A percentile compares a stretch with the other conserved stretches of the same genome.
phyloP scores from a whole-genome alignment of 2,888 invertebrate species.

The Synergus umbraculus region DNA sequence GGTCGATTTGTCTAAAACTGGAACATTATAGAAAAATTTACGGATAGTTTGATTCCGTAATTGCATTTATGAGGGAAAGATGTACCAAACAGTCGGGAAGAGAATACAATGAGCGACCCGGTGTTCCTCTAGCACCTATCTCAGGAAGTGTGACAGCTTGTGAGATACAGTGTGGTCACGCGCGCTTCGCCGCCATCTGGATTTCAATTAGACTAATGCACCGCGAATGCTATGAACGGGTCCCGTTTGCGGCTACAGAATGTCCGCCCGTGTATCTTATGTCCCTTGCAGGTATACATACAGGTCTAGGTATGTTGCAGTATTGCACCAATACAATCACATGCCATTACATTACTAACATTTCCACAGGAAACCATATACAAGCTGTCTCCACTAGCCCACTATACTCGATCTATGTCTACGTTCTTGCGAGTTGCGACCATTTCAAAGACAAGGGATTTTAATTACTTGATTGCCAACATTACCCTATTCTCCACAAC shows the following conservation, averaged over 20 bases:
- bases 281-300: not conserved
- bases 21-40: not conserved
- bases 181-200: conserved; percentile 57
- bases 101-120: conserved; percentile 17
- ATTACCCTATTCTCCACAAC: conserved; percentile 24
- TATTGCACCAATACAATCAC: not conserved
- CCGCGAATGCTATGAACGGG: conserved; percentile 57
- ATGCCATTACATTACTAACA: conserved; percentile 11
- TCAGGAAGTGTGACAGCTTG: conserved; percentile 59
- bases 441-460: conserved; percentile 32
- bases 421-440: not conserved
- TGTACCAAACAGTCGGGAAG: not conserved
- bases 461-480: conserved; percentile 39
- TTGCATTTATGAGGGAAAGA: not conserved
- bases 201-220: conserved; percentile 69
- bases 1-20: not conserved
- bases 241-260: conserved; percentile 49
- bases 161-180: conserved; percentile 60
- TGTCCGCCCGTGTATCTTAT: conserved; percentile 52
- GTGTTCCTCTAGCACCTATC: conserved; percentile 41
- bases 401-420: not conserved
- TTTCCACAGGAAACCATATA: conserved; percentile 33
- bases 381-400: conserved; percentile 16
- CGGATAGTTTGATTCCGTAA: not conserved
- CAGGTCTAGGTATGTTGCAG: not conserved